A percentile compares a stretch with the other conserved stretches of the same genome.
Conservation (phyloP, 2,113 vertebrate species). For the Microtus ochrogaster region DNA sequence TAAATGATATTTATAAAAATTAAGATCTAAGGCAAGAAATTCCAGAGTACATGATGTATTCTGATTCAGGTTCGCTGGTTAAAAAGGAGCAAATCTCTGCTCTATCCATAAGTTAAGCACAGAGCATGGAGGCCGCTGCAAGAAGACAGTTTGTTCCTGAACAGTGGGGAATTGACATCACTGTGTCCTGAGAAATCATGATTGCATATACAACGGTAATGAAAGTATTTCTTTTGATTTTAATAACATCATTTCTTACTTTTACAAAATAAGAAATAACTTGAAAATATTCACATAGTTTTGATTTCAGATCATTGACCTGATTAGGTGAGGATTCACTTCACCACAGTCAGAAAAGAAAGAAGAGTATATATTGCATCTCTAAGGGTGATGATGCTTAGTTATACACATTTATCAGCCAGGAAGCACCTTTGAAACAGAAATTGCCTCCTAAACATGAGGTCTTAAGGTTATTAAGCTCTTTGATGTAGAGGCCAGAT, state of each 20-base stretch:
- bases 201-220: background rate
- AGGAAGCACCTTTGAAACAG: background rate
- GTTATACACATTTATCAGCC: background rate
- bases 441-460: background rate
- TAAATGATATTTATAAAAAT: constrained; percentile 21
- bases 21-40: constrained; percentile 13
- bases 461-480: background rate
- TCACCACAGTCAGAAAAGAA: background rate
- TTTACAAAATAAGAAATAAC: background rate
- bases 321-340: background rate
- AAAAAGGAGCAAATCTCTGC: background rate
- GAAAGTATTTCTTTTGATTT: background rate
- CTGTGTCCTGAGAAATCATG: background rate
- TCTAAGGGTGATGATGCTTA: background rate
- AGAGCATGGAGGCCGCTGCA: background rate
- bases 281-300: background rate
- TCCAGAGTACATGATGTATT: background rate
- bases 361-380: background rate
- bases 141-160: background rate
- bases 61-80: background rate
- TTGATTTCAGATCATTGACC: background rate
- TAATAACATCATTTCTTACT: background rate
- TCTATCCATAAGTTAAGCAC: background rate
- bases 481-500: too few relatives aligned
- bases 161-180: background rate